Evolutionary conservation across 2,888 invertebrate species (phyloP), one percentile per base, ranked within the genome.

Genomic region (Acronicta alni): DNA sequence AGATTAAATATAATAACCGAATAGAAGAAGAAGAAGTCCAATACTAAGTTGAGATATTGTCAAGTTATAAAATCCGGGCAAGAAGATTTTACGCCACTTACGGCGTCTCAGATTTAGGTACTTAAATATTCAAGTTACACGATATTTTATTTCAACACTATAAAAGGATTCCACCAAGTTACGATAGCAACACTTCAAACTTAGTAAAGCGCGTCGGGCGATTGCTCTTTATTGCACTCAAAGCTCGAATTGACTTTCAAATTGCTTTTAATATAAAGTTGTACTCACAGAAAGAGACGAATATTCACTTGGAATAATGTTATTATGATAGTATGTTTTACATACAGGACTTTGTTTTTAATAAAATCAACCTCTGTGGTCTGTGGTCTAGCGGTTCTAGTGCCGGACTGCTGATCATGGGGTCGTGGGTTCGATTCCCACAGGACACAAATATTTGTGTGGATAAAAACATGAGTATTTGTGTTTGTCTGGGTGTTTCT

Each of bases 101-200:
- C 12, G 3, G 12, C 3, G n/a, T 35, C n/a, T n/a, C n/a, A 35
- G n/a, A 35, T n/a, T 35, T n/a, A n/a, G n/a, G n/a, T 35, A 43
- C n/a, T 3, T 17, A 45, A 46, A 42, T 43, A 43, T 32, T 38
- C 32, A 42, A 38, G 52, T 52, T 43, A 10, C 30, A 12, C 12
- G 30, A 49, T 2, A 26, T 37, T 48, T 47, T 18, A 44, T 3
- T 30, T 37, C 20, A 37, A 9, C n/a, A 20, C 9, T 42, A 9
- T 20, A 17, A 64, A 46, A 42, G 20, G 26, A 42, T 43, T 26
- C 37, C 10, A 49, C 0, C 5, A 49, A 47, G 23, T 70, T 20
- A 26, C 20, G 2, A 26, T 30, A 38, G 20, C 10, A 64, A 15
- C 2, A 4, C 20, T 35, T n/a, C 4, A 42, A 17, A 30, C 30